Conservation (phyloP, 2,888 invertebrate genomes). For the Dolichomitus sp. region DNA sequence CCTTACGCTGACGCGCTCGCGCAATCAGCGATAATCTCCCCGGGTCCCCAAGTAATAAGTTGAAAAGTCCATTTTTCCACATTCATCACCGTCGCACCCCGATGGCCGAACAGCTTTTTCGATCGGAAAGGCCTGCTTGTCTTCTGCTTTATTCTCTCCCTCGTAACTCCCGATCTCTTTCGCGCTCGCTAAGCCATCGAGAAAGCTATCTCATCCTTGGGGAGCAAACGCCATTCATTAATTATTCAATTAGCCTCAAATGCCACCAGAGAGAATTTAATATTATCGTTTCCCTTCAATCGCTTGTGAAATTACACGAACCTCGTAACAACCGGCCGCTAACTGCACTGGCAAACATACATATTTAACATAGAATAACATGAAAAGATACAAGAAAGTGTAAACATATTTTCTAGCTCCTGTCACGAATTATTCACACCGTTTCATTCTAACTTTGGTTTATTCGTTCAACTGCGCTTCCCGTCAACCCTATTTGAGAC, state of each 20-base stretch:
- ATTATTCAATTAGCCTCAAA: slow-evolving; percentile 66
- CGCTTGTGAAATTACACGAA: slow-evolving; percentile 20
- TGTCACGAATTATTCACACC: slow-evolving; percentile 50
- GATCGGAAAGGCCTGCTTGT: background rate
- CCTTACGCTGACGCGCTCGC: slow-evolving; percentile 42
- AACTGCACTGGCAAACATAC: background rate
- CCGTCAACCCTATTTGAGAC: slow-evolving; percentile 53
- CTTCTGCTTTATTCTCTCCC: background rate
- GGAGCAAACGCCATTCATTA: slow-evolving; percentile 57
- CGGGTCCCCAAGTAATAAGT: slow-evolving; percentile 65
- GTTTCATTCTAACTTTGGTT: background rate
- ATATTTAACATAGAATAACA: slow-evolving; percentile 37
- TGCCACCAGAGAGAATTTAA: slow-evolving; percentile 56
- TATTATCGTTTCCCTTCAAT: slow-evolving; percentile 39
- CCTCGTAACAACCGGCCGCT: background rate
- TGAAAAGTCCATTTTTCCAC: slow-evolving; percentile 69
- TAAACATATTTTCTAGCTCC: slow-evolving; percentile 37
- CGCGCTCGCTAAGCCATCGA: background rate
- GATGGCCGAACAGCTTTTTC: slow-evolving; percentile 50
- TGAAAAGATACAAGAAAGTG: background rate
- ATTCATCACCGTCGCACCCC: slow-evolving; percentile 64
- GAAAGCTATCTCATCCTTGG: slow-evolving; percentile 13
- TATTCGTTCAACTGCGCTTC: background rate
- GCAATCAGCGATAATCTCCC: slow-evolving; percentile 70
- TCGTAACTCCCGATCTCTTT: slow-evolving; percentile 12